These are phyloP conservation scores for Gymnarchus niloticus DNA, from an alignment of 2,113 vertebrate species.

Conservation along the genomic window DNA sequence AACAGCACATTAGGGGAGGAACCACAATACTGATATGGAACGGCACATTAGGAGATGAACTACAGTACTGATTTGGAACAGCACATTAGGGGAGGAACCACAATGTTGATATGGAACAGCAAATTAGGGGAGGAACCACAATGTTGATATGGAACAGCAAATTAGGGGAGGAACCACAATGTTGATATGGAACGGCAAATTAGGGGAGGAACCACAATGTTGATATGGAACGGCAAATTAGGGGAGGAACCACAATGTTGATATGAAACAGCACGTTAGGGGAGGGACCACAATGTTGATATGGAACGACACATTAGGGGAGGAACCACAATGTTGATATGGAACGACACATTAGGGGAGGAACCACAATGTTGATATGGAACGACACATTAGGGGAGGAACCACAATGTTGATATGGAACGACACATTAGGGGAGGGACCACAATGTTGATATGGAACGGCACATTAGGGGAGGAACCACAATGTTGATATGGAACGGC, in stretches of 20 bases:
- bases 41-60: too few relatives aligned
- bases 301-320: not conserved
- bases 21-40: slow-evolving; percentile 27
- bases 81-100: not conserved
- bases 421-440: too few relatives aligned
- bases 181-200: slow-evolving; percentile 34
- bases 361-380: not conserved
- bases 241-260: not conserved
- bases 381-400: not conserved
- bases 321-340: slow-evolving; percentile 10
- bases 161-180: not conserved
- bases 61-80: not conserved
- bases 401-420: slow-evolving; percentile 26
- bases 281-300: not conserved
- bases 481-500: slow-evolving; percentile 31
- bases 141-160: not conserved
- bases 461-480: not conserved
- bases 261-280: too few relatives aligned
- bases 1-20: not conserved
- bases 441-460: not conserved
- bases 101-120: slow-evolving; percentile 31
- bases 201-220: not conserved
- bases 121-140: not conserved
- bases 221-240: not conserved
- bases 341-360: too few relatives aligned